Base-by-base conservation (phyloP, 2,113 vertebrate genomes). In the Pedetes capensis region DNA sequence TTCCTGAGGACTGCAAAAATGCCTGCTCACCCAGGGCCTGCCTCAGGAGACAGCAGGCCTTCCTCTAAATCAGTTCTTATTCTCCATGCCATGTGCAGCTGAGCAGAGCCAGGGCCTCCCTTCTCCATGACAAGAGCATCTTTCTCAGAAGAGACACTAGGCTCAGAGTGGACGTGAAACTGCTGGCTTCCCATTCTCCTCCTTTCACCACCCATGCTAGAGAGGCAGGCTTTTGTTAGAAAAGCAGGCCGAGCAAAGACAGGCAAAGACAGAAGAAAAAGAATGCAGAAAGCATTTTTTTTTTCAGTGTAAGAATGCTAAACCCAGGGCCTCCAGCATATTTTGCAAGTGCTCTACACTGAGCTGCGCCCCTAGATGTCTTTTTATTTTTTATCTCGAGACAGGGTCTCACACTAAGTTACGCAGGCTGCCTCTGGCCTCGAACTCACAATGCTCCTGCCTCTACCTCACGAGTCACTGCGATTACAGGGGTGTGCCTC, bases 41-140 rank as follows among this genome's bases (percentile, higher is more conserved):
- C 81, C 57, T 82, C 39, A 2, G 49, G 7, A 3, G 27, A 51
- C 14, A 42, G 13, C 8, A 29, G 2, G 39, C 63, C 49, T 84
- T 59, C 84, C 8, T 75, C 57, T 75, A 59, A 89, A 93, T 61
- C 47, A 37, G 93, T 51, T 89, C 64, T 93, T 96, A 49, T 92
- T 84, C 71, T 75, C 69, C 47, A n/a, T 7, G 34, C 18, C 57
- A n/a, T 2, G 1, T 23, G 64, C 34, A 66, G 66, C 64, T 87
- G 51, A 68, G 89, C 51, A 83, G 89, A 90, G 55, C 49, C 64
- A 72, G 5, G 17, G 34, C 12, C 74, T 66, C 22, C 61, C 47
- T 76, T 72, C 49, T 83, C 42, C 0, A 39, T 16, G 17, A 96
- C 76, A 95, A 82, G 80, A 25, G 17, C 7, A 4, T 53, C 91